Conservation (phyloP, 2,113 vertebrate species). For the Bubo bubo region DNA sequence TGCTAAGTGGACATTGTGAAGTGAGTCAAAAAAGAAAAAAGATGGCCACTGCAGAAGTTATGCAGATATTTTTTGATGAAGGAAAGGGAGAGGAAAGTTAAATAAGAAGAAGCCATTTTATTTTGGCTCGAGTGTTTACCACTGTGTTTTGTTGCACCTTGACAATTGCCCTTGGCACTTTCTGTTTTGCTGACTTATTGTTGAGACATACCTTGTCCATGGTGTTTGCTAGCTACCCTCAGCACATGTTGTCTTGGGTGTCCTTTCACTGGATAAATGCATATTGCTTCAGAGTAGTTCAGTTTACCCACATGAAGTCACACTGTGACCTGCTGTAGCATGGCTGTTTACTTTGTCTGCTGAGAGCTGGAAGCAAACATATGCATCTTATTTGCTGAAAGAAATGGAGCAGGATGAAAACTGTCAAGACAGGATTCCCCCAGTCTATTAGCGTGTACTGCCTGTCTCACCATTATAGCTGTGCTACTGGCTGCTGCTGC, state of each 20-base stretch:
- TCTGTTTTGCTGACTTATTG: neutral
- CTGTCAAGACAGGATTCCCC: conserved; percentile 36
- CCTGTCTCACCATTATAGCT: neutral
- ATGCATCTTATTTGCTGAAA: conserved; percentile 52
- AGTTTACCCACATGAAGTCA: neutral
- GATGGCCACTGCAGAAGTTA: neutral
- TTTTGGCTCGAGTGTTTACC: neutral
- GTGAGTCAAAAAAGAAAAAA: fast-evolving
- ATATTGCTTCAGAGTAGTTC: neutral
- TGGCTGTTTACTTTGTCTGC: conserved; percentile 44
- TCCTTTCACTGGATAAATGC: neutral
- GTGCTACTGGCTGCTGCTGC: neutral
- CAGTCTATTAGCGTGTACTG: neutral
- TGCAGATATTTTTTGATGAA: neutral
- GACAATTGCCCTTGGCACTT: neutral
- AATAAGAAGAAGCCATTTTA: neutral
- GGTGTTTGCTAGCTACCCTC: neutral
- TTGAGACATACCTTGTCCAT: neutral
- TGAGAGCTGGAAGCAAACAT: conserved; percentile 40
- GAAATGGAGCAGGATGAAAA: conserved; percentile 47
- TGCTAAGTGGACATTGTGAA: neutral
- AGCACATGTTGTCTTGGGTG: neutral
- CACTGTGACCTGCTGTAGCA: conserved; percentile 3
- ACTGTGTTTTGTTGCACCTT: neutral
- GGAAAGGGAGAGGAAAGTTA: neutral